These are phyloP conservation scores for Leptodactylus fallax DNA, from an alignment of 2,797 vertebrate genomes.

Conservation along the genomic window DNA sequence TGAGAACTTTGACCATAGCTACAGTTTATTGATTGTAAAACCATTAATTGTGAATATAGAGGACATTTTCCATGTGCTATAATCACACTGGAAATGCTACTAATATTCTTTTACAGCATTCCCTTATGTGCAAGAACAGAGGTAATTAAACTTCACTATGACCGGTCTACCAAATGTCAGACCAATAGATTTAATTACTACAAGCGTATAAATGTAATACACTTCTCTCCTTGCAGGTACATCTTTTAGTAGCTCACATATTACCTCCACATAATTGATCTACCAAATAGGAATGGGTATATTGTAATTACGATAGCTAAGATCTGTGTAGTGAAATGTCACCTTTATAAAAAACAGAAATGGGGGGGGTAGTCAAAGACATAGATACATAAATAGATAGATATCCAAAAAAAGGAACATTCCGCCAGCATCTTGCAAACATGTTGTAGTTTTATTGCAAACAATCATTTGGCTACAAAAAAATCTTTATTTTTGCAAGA, in stretches of 20 bases:
- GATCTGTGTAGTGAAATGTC: conserved; percentile 39
- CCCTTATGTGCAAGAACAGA: conserved; percentile 66
- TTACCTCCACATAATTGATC: conserved; percentile 65
- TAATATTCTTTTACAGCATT: conserved; percentile 60
- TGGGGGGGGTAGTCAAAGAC: too few relatives aligned
- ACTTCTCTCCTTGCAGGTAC: conserved; percentile 62
- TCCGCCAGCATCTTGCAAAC: too few relatives aligned
- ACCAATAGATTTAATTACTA: conserved; percentile 74
- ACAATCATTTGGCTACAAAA: too few relatives aligned
- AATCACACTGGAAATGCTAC: conserved; percentile 70
- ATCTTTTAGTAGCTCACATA: conserved; percentile 58
- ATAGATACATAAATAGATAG: too few relatives aligned
- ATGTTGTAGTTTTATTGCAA: too few relatives aligned
- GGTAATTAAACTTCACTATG: conserved; percentile 67
- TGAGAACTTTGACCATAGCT: neutral
- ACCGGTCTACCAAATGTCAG: conserved; percentile 74
- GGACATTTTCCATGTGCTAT: neutral
- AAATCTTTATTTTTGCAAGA: too few relatives aligned
- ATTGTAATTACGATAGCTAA: conserved; percentile 42
- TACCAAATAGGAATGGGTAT: conserved; percentile 43
- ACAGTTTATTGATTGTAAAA: conserved; percentile 21
- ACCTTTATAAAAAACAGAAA: conserved; percentile 26
- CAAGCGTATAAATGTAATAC: conserved; percentile 69
- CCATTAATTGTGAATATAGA: conserved; percentile 12
- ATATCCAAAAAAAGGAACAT: too few relatives aligned